Evolutionary conservation across 1,140 invertebrate species (phyloP).

Genomic region (Macrotrachela quadricornifera): DNA sequence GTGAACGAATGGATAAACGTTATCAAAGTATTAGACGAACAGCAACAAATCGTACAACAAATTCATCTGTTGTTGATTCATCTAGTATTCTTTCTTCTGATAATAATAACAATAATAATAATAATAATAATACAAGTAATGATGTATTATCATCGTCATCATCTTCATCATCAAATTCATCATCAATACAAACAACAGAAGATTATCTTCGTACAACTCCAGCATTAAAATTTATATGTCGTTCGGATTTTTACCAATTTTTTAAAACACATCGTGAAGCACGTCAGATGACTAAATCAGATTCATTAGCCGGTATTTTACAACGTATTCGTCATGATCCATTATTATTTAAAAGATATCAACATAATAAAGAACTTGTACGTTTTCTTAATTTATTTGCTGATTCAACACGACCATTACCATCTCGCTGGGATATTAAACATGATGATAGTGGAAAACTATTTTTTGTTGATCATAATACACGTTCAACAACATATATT

Average conservation of each 20-base stretch:
- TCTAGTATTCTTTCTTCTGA: neutral
- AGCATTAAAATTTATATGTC: slow-evolving; percentile 2
- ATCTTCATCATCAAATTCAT: neutral
- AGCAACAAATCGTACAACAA: neutral
- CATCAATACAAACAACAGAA: neutral
- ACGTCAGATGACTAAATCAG: neutral
- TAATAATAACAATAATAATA: neutral
- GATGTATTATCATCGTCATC: neutral
- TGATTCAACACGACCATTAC: slow-evolving; percentile 55
- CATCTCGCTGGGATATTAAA: slow-evolving; percentile 76
- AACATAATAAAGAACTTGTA: slow-evolving; percentile 80
- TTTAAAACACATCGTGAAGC: slow-evolving; percentile 3
- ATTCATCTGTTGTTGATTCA: neutral
- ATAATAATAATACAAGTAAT: neutral
- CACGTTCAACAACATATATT: slow-evolving; percentile 76
- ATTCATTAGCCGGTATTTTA: slow-evolving; percentile 3
- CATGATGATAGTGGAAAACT: slow-evolving; percentile 67
- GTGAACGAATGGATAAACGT: slow-evolving; percentile 7
- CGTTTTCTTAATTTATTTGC: slow-evolving; percentile 75
- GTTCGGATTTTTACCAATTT: neutral
- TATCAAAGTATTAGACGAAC: slow-evolving; percentile 6
- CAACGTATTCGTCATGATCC: slow-evolving; percentile 5
- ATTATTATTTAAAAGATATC: slow-evolving; percentile 38
- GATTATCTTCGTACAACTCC: slow-evolving; percentile 2
- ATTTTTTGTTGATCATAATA: slow-evolving; percentile 63